A percentile compares a stretch with the other conserved stretches of the same genome.
These are phyloP conservation scores for Sminthurides bifidus DNA, from an alignment of 1,140 invertebrate species.

Conservation along the genomic window DNA sequence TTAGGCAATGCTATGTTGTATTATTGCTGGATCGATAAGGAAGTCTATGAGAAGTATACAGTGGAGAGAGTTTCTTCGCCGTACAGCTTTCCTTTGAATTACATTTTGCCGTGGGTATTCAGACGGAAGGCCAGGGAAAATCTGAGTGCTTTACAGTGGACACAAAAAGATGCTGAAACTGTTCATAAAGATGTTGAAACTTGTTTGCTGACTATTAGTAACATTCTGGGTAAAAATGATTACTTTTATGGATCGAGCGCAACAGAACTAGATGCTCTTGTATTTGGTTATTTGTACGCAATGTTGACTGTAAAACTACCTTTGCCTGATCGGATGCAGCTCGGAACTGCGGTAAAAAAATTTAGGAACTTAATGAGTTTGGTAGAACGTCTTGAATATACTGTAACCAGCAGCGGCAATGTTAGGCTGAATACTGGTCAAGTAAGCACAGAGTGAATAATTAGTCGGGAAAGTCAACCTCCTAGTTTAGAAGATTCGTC, in stretches of 20 bases:
- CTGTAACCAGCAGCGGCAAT: neutral
- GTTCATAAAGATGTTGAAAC: slow-evolving; percentile 46
- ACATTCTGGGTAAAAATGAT: slow-evolving; percentile 56
- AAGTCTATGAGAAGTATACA: slow-evolving; percentile 69
- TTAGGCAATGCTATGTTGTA: slow-evolving; percentile 74
- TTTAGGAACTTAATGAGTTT: slow-evolving; percentile 61
- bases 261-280: slow-evolving; percentile 87
- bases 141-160: slow-evolving; percentile 24
- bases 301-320: slow-evolving; percentile 72
- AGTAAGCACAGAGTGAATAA: too few species aligned
- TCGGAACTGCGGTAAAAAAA: slow-evolving; percentile 57
- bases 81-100: slow-evolving; percentile 83
- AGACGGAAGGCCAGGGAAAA: slow-evolving; percentile 14
- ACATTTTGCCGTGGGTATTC: slow-evolving; percentile 22
- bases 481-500: too few species aligned
- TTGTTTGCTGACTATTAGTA: slow-evolving; percentile 72
- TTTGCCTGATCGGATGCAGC: slow-evolving; percentile 50
- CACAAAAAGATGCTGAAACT: slow-evolving; percentile 11
- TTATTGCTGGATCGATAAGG: slow-evolving; percentile 70
- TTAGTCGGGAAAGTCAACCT: too few species aligned
- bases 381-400: slow-evolving; percentile 58
- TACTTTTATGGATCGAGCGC: slow-evolving; percentile 75
- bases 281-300: slow-evolving; percentile 92
- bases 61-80: slow-evolving; percentile 70
- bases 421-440: neutral